A percentile compares a stretch with the other conserved stretches of the same genome.
Evolutionary conservation across 2,113 vertebrate species (phyloP).

Genomic region (Arothron firmamentum): DNA sequence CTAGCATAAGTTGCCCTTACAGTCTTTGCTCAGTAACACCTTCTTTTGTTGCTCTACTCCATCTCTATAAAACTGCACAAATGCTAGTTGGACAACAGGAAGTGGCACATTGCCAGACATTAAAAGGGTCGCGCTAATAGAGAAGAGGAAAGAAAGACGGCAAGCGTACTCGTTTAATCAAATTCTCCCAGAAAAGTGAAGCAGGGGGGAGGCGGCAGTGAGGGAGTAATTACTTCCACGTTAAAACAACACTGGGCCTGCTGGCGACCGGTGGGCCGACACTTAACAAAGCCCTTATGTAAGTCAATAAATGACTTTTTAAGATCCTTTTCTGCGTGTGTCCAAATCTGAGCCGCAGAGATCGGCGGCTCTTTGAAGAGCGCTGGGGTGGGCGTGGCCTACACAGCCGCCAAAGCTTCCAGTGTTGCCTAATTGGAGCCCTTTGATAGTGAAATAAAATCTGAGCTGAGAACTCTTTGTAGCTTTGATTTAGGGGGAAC

Average conservation of each 20-base stretch:
- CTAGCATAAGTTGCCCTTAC: not conserved
- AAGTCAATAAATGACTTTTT: slow-evolving; percentile 42
- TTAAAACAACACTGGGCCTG: slow-evolving; percentile 60
- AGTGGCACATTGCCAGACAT: not conserved
- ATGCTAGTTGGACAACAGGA: slow-evolving; percentile 11
- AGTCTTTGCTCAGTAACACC: not conserved
- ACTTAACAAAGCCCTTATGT: slow-evolving; percentile 51
- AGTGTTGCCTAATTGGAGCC: slow-evolving; percentile 38
- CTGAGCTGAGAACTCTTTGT: slow-evolving; percentile 24
- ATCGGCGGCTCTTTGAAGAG: slow-evolving; percentile 39
- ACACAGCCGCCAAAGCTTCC: slow-evolving; percentile 29
- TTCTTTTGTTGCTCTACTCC: slow-evolving; percentile 2
- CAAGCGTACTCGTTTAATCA: slow-evolving; percentile 47
- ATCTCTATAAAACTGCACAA: slow-evolving; percentile 12
- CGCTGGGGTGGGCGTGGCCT: slow-evolving; percentile 22
- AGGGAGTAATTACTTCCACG: slow-evolving; percentile 61
- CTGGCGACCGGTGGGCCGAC: slow-evolving; percentile 42
- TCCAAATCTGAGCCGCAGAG: slow-evolving; percentile 27
- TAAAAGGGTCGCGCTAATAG: too few species aligned
- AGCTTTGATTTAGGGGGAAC: slow-evolving; percentile 20
- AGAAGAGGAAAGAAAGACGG: too few species aligned
- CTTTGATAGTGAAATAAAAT: slow-evolving; percentile 52
- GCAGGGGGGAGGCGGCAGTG: not conserved
- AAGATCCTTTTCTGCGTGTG: slow-evolving; percentile 18
- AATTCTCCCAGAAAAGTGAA: slow-evolving; percentile 42